A percentile compares a stretch with the other conserved stretches of the same genome.
These are phyloP conservation scores for Caiman crocodilus DNA, from an alignment of 2,797 vertebrate species.

Conservation along the genomic window DNA sequence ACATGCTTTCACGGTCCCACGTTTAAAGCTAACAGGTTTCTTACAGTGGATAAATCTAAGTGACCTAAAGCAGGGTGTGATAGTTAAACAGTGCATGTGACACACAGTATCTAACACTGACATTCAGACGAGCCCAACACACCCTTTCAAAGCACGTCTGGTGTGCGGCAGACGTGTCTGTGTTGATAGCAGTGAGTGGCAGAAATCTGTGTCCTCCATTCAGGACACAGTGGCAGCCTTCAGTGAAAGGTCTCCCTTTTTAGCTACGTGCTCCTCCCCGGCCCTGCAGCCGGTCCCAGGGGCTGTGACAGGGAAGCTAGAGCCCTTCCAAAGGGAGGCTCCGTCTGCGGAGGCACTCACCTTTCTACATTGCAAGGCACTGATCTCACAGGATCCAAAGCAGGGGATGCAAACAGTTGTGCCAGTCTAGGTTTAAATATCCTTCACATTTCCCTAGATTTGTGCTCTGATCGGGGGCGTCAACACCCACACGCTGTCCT, in stretches of 20 bases:
- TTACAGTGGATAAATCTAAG: neutral
- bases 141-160: accelerated
- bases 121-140: neutral
- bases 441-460: neutral
- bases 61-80: neutral
- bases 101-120: neutral
- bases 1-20: accelerated
- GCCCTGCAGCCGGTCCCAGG: neutral
- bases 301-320: neutral
- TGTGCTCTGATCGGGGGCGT: accelerated
- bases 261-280: neutral
- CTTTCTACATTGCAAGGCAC: accelerated
- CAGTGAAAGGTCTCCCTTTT: neutral
- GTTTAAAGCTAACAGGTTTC: neutral
- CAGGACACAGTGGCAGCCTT: neutral
- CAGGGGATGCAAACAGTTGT: neutral
- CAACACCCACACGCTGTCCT: neutral
- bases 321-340: neutral
- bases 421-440: neutral
- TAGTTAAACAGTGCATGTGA: neutral
- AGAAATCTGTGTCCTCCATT: neutral
- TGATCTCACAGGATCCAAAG: neutral
- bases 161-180: neutral
- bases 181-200: accelerated
- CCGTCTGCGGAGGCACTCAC: neutral